Percentiles rank a stretch among this genome's conserved stretches.
Evolutionary conservation across 2,888 invertebrate species (phyloP).

Genomic region (Liodrosophila aerea): DNA sequence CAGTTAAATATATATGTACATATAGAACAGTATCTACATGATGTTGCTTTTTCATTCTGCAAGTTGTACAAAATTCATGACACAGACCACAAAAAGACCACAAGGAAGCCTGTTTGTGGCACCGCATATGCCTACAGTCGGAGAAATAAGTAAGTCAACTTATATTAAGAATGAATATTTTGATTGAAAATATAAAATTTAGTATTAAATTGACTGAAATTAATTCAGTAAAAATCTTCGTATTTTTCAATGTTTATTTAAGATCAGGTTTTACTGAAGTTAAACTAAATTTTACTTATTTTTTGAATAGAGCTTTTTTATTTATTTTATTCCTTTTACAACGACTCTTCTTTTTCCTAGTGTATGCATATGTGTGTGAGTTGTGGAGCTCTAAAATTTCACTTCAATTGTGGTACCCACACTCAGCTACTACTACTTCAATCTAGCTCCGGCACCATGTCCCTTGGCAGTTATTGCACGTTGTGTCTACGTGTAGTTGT

Average conservation of each 20-base stretch:
- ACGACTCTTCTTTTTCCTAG: too few relatives aligned
- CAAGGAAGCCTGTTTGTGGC: constrained; percentile 27
- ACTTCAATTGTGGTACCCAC: constrained; percentile 33
- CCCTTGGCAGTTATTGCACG: constrained; percentile 48
- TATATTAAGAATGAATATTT: too few relatives aligned
- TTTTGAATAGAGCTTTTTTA: too few relatives aligned
- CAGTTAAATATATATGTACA: neutral
- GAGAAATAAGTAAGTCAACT: too few relatives aligned
- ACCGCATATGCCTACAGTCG: constrained; percentile 2
- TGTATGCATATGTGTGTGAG: neutral
- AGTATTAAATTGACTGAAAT: too few relatives aligned
- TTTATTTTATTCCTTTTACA: too few relatives aligned
- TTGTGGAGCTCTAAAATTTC: constrained; percentile 32
- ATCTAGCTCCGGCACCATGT: neutral
- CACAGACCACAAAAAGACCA: constrained; percentile 22
- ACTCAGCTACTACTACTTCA: neutral
- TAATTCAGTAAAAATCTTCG: too few relatives aligned
- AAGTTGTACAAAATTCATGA: constrained; percentile 11
- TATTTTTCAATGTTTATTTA: too few relatives aligned
- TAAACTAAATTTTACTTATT: too few relatives aligned
- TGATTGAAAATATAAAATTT: too few relatives aligned
- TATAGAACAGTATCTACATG: constrained; percentile 7
- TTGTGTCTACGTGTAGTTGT: constrained; percentile 56
- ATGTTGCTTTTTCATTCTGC: constrained; percentile 5
- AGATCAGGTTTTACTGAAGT: too few relatives aligned